Conservation (phyloP, 1,140 invertebrate species). For the Bilobella aurantiaca region DNA sequence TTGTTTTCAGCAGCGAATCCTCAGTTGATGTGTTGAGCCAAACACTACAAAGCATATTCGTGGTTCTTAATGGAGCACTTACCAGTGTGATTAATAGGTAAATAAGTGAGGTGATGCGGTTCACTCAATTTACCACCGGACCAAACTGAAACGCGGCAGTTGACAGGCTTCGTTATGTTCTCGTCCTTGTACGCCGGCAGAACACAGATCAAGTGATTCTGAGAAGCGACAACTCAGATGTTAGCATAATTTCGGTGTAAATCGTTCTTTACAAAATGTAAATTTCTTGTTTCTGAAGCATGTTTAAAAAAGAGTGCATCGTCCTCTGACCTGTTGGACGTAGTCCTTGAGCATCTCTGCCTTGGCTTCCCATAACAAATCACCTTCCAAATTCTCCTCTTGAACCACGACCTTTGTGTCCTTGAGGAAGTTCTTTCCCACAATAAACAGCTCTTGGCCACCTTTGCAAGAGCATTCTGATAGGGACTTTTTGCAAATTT, state of each 20-base stretch:
- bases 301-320: no score
- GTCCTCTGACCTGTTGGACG: constrained; percentile 59
- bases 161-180: constrained; percentile 54
- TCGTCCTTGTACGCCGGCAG: constrained; percentile 66
- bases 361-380: constrained; percentile 60
- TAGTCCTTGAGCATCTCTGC: constrained; percentile 72
- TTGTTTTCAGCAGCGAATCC: constrained; percentile 26
- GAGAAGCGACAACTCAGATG: constrained; percentile 38
- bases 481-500: constrained; percentile 87
- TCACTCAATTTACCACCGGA: constrained; percentile 82
- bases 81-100: constrained; percentile 32
- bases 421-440: constrained; percentile 94
- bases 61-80: constrained; percentile 13
- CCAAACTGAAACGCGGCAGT: constrained; percentile 55
- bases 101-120: constrained; percentile 70
- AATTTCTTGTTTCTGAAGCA: constrained; percentile 4
- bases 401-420: constrained; percentile 82
- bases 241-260: not conserved
- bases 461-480: constrained; percentile 65
- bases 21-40: constrained; percentile 4
- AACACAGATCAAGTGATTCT: constrained; percentile 88
- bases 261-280: no score
- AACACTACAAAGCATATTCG: constrained; percentile 18
- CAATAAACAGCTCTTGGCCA: constrained; percentile 80
- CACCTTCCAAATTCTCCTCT: constrained; percentile 47